These are phyloP conservation scores for Microplitis deprimator DNA, from an alignment of 2,888 invertebrate genomes.

Conservation along the genomic window DNA sequence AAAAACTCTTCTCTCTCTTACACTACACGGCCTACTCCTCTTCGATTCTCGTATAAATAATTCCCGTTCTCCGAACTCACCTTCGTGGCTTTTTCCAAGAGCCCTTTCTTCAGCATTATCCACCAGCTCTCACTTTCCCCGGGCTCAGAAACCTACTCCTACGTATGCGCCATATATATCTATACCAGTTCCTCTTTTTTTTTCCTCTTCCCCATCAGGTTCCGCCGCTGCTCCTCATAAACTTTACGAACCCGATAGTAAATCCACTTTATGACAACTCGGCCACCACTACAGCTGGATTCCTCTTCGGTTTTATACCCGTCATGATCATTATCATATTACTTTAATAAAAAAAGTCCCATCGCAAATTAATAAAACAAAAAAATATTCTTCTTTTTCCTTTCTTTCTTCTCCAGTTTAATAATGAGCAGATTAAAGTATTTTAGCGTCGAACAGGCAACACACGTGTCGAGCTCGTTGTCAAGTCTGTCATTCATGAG, in stretches of 20 bases:
- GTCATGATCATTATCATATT: background rate
- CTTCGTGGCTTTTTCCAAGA: conserved; percentile 39
- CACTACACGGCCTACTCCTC: conserved; percentile 28
- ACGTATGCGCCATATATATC: background rate
- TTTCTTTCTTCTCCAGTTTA: background rate
- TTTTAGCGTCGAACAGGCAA: background rate
- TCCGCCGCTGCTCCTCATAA: conserved; percentile 63
- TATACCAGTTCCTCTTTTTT: conserved; percentile 22
- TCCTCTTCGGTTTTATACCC: conserved; percentile 31
- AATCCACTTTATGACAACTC: conserved; percentile 62
- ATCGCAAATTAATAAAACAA: background rate
- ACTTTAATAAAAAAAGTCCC: conserved; percentile 12
- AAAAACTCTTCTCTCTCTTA: conserved; percentile 24
- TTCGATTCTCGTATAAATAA: conserved; percentile 56
- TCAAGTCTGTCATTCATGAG: conserved; percentile 24
- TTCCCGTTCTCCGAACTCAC: conserved; percentile 52
- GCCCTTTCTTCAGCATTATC: conserved; percentile 38
- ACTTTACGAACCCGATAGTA: conserved; percentile 62
- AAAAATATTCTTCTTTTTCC: conserved; percentile 3
- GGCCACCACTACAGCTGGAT: conserved; percentile 59
- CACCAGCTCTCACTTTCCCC: conserved; percentile 24
- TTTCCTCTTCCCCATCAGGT: conserved; percentile 41
- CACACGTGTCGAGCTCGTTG: conserved; percentile 24
- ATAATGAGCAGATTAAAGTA: background rate
- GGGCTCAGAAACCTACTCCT: conserved; percentile 4